Evolutionary conservation across 1,140 invertebrate genomes (phyloP).

Genomic region (Sarcophaga bullata): DNA sequence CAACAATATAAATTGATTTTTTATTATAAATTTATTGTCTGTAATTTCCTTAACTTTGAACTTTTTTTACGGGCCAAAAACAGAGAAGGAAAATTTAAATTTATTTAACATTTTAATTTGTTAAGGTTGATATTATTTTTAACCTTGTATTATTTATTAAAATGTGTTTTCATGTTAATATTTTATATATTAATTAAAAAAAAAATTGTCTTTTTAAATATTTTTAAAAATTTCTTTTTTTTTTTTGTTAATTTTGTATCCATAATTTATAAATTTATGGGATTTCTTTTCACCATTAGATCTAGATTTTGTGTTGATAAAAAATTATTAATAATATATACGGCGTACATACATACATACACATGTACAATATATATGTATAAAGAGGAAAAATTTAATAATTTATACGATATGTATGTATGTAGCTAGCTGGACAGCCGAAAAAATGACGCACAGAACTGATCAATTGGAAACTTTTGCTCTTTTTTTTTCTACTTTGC

Average conservation of each 20-base stretch:
- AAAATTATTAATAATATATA: neutral
- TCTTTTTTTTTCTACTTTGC: too few species aligned
- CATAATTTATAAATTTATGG: conserved; percentile 25
- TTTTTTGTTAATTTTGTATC: neutral
- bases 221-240: neutral
- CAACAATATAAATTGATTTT: too few species aligned
- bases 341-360: neutral
- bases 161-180: neutral
- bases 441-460: neutral
- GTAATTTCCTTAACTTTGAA: too few species aligned
- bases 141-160: neutral
- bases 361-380: too few species aligned
- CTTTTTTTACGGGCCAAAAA: too few species aligned
- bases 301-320: neutral
- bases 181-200: conserved; percentile 4
- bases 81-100: neutral
- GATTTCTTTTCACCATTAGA: neutral
- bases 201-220: neutral
- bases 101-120: neutral
- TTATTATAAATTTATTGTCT: too few species aligned
- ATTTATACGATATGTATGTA: neutral
- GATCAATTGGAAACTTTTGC: neutral
- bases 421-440: conserved; percentile 3
- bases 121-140: neutral
- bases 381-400: too few species aligned